Percentiles rank a stretch among this genome's conserved stretches.
Evolutionary conservation across 2,888 invertebrate species (phyloP).

Genomic region (Horisme vitalbata): DNA sequence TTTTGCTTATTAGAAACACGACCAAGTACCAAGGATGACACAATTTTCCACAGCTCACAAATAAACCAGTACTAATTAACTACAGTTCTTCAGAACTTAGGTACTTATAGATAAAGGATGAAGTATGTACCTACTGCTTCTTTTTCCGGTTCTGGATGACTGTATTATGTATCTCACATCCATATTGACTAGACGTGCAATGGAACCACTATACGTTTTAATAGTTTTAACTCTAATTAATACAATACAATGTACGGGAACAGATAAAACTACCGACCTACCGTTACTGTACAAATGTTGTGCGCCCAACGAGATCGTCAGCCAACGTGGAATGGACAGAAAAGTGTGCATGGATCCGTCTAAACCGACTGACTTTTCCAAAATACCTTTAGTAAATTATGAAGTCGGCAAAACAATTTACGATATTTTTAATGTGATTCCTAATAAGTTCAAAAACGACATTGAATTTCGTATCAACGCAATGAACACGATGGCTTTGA

Average conservation of each 20-base stretch:
- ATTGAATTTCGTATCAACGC: background rate
- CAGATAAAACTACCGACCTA: background rate
- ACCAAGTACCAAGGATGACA: too few relatives aligned
- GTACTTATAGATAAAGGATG: background rate
- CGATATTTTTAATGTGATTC: conserved; percentile 3
- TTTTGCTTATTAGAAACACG: too few relatives aligned
- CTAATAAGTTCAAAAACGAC: conserved; percentile 2
- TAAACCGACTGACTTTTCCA: background rate
- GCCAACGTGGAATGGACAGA: background rate
- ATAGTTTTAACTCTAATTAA: background rate
- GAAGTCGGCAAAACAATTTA: background rate
- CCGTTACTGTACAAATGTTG: conserved; percentile 9
- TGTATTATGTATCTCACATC: background rate
- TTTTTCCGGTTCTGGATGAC: conserved; percentile 2
- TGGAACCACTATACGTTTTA: background rate
- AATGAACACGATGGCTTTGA: background rate
- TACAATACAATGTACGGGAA: background rate
- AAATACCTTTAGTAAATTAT: background rate
- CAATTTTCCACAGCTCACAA: too few relatives aligned
- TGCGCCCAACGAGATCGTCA: background rate
- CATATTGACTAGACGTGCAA: background rate
- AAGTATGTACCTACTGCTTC: too few relatives aligned
- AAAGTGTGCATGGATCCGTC: background rate
- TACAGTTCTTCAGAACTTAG: background rate
- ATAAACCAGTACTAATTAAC: too few relatives aligned